These are phyloP conservation scores for Eleutherodactylus coqui DNA, from an alignment of 2,797 vertebrate genomes.

Conservation along the genomic window DNA sequence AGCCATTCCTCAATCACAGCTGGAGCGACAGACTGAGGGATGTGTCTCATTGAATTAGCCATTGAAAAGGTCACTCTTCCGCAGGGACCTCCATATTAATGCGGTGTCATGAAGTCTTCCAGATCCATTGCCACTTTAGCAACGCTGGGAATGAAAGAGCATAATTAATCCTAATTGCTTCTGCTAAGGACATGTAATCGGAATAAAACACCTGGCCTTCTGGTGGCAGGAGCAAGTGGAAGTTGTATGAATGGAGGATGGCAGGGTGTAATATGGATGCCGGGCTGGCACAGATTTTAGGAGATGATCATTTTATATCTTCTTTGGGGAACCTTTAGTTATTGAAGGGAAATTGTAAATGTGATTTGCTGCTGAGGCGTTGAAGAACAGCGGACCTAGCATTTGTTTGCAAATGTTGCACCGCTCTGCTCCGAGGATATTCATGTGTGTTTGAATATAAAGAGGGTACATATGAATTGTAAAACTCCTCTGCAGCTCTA, in stretches of 20 bases:
- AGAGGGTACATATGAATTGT: neutral
- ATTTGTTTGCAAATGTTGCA: constrained; percentile 1
- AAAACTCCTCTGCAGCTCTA: neutral
- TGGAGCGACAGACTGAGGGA: constrained; percentile 61
- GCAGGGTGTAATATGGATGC: constrained; percentile 37
- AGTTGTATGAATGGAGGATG: constrained; percentile 17
- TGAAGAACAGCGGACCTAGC: neutral
- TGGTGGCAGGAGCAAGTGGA: constrained; percentile 50
- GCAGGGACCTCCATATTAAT: constrained; percentile 71
- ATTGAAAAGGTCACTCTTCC: constrained; percentile 65
- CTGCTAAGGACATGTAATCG: constrained; percentile 66
- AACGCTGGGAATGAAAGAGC: constrained; percentile 67
- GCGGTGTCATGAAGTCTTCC: constrained; percentile 69
- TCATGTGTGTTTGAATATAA: constrained; percentile 4
- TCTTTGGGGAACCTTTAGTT: constrained; percentile 46
- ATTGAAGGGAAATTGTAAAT: constrained; percentile 47
- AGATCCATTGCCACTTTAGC: constrained; percentile 67
- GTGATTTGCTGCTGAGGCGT: constrained; percentile 39
- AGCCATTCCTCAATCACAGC: constrained; percentile 32
- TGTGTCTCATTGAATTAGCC: constrained; percentile 67
- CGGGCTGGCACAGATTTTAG: constrained; percentile 34
- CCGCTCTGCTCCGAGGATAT: neutral
- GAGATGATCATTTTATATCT: constrained; percentile 24
- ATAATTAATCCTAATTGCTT: constrained; percentile 70
- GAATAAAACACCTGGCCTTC: constrained; percentile 66